Conservation (phyloP, 2,888 invertebrate genomes). For the Slavum lentiscoides region DNA sequence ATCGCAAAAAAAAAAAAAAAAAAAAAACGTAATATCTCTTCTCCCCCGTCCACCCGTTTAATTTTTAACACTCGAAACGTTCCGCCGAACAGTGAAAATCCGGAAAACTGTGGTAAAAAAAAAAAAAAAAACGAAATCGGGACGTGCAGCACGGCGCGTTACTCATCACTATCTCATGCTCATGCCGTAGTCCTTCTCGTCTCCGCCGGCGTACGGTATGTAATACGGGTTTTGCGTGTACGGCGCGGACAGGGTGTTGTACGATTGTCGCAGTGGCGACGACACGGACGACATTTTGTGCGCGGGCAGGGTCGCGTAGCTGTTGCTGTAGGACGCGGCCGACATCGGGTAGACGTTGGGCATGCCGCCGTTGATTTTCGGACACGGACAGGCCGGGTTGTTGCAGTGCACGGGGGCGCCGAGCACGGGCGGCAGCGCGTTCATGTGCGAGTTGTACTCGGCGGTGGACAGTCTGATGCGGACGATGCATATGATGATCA, state of each 20-base stretch:
- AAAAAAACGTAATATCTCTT: no score
- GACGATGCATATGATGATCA: constrained; percentile 86
- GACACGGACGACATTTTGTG: constrained; percentile 62
- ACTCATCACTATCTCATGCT: constrained; percentile 1
- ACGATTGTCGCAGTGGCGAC: constrained; percentile 60
- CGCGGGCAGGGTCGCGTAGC: constrained; percentile 64
- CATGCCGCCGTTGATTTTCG: constrained; percentile 53
- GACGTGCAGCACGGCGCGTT: background rate
- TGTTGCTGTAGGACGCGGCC: constrained; percentile 63
- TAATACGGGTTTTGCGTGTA: constrained; percentile 60
- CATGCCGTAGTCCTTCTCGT: constrained; percentile 59
- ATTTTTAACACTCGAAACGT: no score
- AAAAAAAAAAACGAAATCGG: no score
- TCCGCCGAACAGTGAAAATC: no score
- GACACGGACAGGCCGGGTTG: constrained; percentile 57
- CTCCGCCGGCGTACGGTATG: constrained; percentile 59
- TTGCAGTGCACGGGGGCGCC: constrained; percentile 56
- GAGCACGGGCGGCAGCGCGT: constrained; percentile 58
- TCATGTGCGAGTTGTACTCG: constrained; percentile 59
- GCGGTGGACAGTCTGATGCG: constrained; percentile 70
- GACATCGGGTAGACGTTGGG: constrained; percentile 66
- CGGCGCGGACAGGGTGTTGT: constrained; percentile 67
- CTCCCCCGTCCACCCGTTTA: no score
- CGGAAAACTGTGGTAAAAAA: no score
- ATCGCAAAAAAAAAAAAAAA: no score